Percentiles rank a stretch among this genome's conserved stretches.
phyloP scores from a whole-genome alignment of 2,113 vertebrate species.

The Heterochromis multidens region DNA sequence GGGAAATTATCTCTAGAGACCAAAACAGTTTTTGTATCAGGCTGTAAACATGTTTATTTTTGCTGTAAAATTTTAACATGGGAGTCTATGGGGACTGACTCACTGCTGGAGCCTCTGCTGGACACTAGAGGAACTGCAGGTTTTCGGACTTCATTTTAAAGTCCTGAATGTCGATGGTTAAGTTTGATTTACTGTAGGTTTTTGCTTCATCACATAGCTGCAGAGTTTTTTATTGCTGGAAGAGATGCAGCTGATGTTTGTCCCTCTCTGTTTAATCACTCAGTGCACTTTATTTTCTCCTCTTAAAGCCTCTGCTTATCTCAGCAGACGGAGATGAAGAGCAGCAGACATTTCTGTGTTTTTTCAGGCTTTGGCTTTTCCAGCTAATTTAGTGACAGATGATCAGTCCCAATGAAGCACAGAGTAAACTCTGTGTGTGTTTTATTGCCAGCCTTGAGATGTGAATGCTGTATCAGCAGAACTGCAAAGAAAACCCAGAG shows the following conservation, averaged over 20 bases:
- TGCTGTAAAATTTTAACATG: not conserved
- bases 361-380: not conserved
- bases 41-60: not conserved
- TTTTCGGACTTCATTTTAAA: no score
- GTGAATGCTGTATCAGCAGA: constrained; percentile 3
- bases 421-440: not conserved
- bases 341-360: not conserved
- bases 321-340: not conserved
- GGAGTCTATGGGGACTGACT: no score
- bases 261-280: not conserved
- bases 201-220: not conserved
- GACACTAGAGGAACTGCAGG: no score
- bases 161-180: not conserved
- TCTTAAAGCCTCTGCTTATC: not conserved
- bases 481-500: no score
- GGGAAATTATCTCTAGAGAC: not conserved
- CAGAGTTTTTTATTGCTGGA: not conserved
- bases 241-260: not conserved
- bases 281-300: not conserved
- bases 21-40: not conserved
- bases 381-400: not conserved
- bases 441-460: not conserved
- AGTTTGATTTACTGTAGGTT: not conserved
- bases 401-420: not conserved
- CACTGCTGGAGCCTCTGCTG: no score